These are phyloP conservation scores for Xiphophorus couchianus DNA, from an alignment of 2,113 vertebrate species.

Conservation along the genomic window DNA sequence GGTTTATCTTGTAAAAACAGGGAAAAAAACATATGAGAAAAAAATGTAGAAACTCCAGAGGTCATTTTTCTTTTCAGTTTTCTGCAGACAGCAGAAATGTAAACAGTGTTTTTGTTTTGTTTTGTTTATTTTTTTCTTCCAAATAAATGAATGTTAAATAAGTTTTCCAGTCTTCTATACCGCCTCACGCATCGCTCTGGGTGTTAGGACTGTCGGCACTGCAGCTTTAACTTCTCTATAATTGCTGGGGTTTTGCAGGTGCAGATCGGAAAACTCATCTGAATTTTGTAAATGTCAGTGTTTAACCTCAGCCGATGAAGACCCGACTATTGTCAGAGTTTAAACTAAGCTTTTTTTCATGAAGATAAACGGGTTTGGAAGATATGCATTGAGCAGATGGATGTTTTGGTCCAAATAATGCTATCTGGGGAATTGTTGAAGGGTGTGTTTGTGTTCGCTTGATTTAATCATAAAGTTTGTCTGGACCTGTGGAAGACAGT, in stretches of 20 bases:
- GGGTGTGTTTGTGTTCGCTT: not conserved
- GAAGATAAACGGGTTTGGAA: slow-evolving; percentile 9
- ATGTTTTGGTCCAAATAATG: not conserved
- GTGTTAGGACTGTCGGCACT: no score
- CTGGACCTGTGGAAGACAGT: slow-evolving; percentile 34
- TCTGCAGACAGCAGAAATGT: slow-evolving; percentile 53
- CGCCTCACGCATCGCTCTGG: slow-evolving; percentile 12
- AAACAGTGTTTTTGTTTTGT: slow-evolving; percentile 58
- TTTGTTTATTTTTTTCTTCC: slow-evolving; percentile 28
- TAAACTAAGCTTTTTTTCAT: slow-evolving; percentile 28
- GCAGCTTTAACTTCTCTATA: no score
- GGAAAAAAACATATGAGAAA: slow-evolving; percentile 15
- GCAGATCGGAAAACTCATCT: slow-evolving; percentile 6
- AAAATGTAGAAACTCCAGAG: slow-evolving; percentile 19
- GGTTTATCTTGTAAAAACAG: slow-evolving; percentile 23
- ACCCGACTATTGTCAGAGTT: slow-evolving; percentile 68
- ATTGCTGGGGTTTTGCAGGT: not conserved
- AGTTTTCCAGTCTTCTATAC: slow-evolving; percentile 47
- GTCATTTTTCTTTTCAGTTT: slow-evolving; percentile 40
- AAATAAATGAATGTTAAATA: slow-evolving; percentile 74
- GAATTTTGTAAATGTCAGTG: slow-evolving; percentile 51
- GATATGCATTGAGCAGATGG: slow-evolving; percentile 14
- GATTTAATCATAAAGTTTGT: slow-evolving; percentile 29
- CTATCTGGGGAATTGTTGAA: slow-evolving; percentile 20
- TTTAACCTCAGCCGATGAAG: slow-evolving; percentile 57